These are phyloP conservation scores for Cheirogaleus major DNA, from an alignment of 2,797 vertebrate genomes.

Conservation along the genomic window DNA sequence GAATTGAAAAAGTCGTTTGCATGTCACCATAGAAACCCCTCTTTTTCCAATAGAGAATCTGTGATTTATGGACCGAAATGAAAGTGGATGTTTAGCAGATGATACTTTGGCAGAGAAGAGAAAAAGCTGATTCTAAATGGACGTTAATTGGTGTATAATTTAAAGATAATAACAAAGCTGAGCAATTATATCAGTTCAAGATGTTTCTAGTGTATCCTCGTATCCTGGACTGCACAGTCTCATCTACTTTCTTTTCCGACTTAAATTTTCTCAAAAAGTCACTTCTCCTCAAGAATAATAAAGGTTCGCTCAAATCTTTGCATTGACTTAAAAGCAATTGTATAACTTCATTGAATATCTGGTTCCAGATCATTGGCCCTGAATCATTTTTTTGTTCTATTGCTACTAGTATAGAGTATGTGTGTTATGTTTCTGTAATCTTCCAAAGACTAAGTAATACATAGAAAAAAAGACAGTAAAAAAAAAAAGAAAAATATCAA, in stretches of 20 bases:
- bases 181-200: neutral
- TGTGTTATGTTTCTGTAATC: neutral
- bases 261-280: slow-evolving; percentile 30
- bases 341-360: neutral
- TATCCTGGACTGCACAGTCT: neutral
- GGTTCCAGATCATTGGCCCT: neutral
- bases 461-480: neutral
- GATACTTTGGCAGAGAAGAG: slow-evolving; percentile 20
- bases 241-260: neutral
- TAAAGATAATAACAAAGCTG: neutral
- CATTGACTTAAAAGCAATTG: neutral
- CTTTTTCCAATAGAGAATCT: slow-evolving; percentile 50
- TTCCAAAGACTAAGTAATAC: neutral
- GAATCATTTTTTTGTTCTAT: neutral
- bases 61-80: slow-evolving; percentile 29
- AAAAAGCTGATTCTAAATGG: neutral
- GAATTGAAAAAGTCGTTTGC: slow-evolving; percentile 57
- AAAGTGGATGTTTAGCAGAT: slow-evolving; percentile 45
- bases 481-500: neutral
- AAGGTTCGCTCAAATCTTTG: neutral
- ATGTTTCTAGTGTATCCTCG: neutral
- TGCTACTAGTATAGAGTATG: neutral
- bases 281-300: neutral
- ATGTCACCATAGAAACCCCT: slow-evolving; percentile 65
- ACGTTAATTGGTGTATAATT: neutral